These are phyloP conservation scores for Euplagia quadripunctaria DNA, from an alignment of 2,888 invertebrate genomes.

Conservation along the genomic window DNA sequence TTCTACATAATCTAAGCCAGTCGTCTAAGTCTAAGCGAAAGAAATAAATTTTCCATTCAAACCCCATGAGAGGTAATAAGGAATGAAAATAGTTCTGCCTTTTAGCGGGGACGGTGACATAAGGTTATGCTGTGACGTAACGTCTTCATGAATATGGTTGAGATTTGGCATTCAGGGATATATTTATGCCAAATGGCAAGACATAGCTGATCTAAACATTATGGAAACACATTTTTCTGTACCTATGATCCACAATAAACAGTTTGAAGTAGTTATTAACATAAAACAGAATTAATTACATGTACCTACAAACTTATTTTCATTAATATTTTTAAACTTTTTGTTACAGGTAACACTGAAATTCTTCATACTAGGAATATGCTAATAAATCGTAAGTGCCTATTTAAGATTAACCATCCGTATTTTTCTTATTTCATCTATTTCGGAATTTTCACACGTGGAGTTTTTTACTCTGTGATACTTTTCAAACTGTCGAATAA, in stretches of 20 bases:
- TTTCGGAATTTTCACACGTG: not conserved
- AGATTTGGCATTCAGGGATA: not conserved
- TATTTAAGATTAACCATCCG: too few relatives aligned
- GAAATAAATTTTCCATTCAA: slow-evolving; percentile 46
- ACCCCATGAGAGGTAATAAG: slow-evolving; percentile 27
- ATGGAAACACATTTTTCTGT: too few relatives aligned
- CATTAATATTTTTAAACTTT: not conserved
- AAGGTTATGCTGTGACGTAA: not conserved
- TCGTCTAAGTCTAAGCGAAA: not conserved
- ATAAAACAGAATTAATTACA: not conserved
- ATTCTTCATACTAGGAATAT: not conserved
- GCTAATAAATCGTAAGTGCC: not conserved
- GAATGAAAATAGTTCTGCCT: slow-evolving; percentile 4
- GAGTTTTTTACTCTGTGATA: too few relatives aligned
- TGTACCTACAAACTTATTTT: not conserved
- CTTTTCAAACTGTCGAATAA: too few relatives aligned
- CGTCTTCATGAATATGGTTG: slow-evolving; percentile 12
- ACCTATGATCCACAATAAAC: too few relatives aligned
- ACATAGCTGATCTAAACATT: too few relatives aligned
- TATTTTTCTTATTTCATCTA: not conserved
- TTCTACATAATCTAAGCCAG: too few relatives aligned
- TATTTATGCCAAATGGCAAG: too few relatives aligned
- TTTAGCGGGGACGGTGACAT: slow-evolving; percentile 7
- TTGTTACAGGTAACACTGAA: slow-evolving; percentile 43
- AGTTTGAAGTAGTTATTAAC: too few relatives aligned